Evolutionary conservation across 2,888 invertebrate genomes (phyloP), one percentile per base, ranked within the genome.

Genomic region (Caenorhabditis macrosperma): DNA sequence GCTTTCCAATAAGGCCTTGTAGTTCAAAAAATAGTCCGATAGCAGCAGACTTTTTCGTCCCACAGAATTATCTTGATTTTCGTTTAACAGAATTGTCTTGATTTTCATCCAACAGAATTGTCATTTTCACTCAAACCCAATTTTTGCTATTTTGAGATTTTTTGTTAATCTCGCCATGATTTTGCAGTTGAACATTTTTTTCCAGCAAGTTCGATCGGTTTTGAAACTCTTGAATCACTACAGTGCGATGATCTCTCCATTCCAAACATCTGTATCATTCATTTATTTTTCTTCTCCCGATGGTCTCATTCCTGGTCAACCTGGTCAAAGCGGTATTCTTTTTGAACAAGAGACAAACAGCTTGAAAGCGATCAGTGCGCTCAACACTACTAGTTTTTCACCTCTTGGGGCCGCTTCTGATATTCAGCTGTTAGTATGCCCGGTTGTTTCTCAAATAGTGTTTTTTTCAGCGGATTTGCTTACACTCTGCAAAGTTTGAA

Each of bases 241-340:
- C 26, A 17, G 38, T 1, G 22, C 28, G 0, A 17, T 44, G 26
- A 74, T 78, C 15, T 68, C 72, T n/a, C 67, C 74, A 26, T 61
- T 78, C 35, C 57, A 74, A 74, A 38, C 75, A 22, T 64, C 74
- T 1, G 59, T 75, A 12, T 79, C 79, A 0, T n/a, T 79, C 10
- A 33, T 79, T n/a, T 75, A 74, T 30, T 79, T 79, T 46, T 79
- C 79, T 1, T 41, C 79, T 10, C 79, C 74, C n/a, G 67, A 67
- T n/a, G 55, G 52, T 28, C 41, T 78, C 24, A 17, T 33, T 24
- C 48, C 63, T n/a, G 46, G 60, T 35, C 41, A 68, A 22, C 17
- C 55, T 26, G 79, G 64, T 15, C 55, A 60, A 3, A 66, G 66
- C 38, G 74, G 69, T n/a, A 46, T 68, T 20, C 48, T 74, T 0